phyloP scores from a whole-genome alignment of 2,113 vertebrate species.

The Engraulis encrasicolus region DNA sequence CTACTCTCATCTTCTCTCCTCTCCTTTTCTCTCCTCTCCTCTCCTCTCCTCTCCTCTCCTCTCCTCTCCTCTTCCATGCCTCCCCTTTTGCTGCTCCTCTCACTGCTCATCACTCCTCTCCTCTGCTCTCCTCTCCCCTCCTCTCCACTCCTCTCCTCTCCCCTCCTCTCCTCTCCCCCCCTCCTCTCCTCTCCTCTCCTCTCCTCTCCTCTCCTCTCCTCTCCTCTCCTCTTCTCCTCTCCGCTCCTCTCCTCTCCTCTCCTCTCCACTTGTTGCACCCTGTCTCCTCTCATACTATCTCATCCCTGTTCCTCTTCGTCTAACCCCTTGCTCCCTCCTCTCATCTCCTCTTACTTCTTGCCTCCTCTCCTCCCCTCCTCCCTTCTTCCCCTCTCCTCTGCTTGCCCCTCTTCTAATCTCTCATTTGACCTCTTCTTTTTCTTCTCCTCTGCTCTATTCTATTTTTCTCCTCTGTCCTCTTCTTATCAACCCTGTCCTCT shows the following conservation, averaged over 20 bases:
- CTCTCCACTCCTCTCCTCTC: constrained; percentile 27
- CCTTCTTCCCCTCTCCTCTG: constrained; percentile 35
- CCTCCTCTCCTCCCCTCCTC: constrained; percentile 9
- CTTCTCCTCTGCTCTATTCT: not conserved
- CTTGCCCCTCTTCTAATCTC: constrained; percentile 42
- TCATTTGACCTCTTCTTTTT: not conserved
- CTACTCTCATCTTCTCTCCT: constrained; percentile 18
- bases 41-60: constrained; percentile 45
- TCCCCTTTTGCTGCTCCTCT: no score
- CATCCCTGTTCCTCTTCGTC: constrained; percentile 16
- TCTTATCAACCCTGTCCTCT: constrained; percentile 28
- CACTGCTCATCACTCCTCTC: no score
- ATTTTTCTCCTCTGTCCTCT: constrained; percentile 41
- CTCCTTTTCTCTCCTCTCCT: constrained; percentile 21
- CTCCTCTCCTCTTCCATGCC: constrained; percentile 15
- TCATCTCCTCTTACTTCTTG: constrained; percentile 42
- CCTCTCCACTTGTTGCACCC: constrained; percentile 40
- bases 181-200: constrained; percentile 28
- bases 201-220: constrained; percentile 42
- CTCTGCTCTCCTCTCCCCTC: constrained; percentile 44
- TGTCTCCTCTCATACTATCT: constrained; percentile 7
- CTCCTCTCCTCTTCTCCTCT: constrained; percentile 16
- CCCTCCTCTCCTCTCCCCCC: constrained; percentile 13
- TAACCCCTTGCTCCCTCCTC: no score
- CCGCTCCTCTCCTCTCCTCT: constrained; percentile 31